phyloP scores from a whole-genome alignment of 2,113 vertebrate genomes.

The Ellobius talpinus region DNA sequence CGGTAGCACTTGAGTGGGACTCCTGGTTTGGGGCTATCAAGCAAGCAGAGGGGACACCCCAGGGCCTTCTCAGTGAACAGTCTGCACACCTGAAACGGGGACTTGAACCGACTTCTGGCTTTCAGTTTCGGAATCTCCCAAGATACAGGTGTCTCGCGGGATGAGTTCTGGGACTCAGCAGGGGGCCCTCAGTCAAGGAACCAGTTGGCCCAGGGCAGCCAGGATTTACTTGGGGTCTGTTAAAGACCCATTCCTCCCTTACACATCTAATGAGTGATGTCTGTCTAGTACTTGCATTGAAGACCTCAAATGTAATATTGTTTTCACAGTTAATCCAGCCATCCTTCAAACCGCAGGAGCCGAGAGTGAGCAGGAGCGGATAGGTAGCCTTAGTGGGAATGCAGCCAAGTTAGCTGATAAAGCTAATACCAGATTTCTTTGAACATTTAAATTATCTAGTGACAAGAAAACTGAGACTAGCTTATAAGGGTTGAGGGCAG shows the following conservation, averaged over 20 bases:
- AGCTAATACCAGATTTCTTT: slow-evolving; percentile 71
- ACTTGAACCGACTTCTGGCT: not conserved
- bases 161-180: not conserved
- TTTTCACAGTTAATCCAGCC: slow-evolving; percentile 68
- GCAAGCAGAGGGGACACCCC: not conserved
- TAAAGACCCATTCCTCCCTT: slow-evolving; percentile 72
- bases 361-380: slow-evolving; percentile 57
- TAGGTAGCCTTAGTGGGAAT: slow-evolving; percentile 68
- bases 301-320: slow-evolving; percentile 78
- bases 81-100: not conserved
- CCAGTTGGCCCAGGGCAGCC: not conserved
- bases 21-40: not conserved
- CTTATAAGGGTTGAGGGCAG: slow-evolving; percentile 48
- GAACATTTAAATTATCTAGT: slow-evolving; percentile 74
- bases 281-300: slow-evolving; percentile 70
- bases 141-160: not conserved
- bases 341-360: slow-evolving; percentile 58
- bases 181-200: not conserved
- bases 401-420: slow-evolving; percentile 72
- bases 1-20: not conserved
- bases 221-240: slow-evolving; percentile 72
- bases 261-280: slow-evolving; percentile 75
- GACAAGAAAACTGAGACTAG: slow-evolving; percentile 71
- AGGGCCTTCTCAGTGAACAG: not conserved
- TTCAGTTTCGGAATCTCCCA: not conserved